Percentiles rank a stretch among this genome's conserved stretches.
phyloP scores from a whole-genome alignment of 2,113 vertebrate species.

The Sialia sialis region DNA sequence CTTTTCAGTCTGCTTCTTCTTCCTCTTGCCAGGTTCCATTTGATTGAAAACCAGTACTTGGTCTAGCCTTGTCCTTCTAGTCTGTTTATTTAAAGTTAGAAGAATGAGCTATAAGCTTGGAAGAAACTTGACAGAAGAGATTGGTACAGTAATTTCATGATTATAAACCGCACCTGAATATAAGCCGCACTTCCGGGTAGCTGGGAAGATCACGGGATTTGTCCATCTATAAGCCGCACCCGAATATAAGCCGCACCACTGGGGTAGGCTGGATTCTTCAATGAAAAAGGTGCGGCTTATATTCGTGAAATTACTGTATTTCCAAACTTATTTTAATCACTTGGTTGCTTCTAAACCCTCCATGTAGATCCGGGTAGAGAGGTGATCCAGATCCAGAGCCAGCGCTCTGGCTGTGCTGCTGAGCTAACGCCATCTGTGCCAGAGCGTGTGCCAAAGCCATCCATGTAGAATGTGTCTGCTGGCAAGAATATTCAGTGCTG shows the following conservation, averaged over 20 bases:
- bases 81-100: background rate
- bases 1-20: background rate
- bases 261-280: no score
- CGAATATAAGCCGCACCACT: no score
- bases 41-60: background rate
- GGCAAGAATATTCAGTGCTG: background rate
- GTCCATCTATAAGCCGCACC: no score
- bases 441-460: background rate
- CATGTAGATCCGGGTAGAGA: background rate
- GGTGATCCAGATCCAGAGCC: background rate
- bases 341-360: background rate
- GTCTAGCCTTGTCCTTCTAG: background rate
- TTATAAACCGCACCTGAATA: no score
- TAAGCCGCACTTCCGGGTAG: no score
- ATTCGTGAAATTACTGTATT: no score
- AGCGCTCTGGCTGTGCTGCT: background rate
- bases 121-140: background rate
- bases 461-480: background rate
- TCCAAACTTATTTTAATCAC: background rate
- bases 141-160: no score
- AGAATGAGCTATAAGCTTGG: background rate
- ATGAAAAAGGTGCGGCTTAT: no score
- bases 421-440: constrained; percentile 42
- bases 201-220: no score
- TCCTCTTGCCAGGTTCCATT: background rate